A percentile compares a stretch with the other conserved stretches of the same genome.
phyloP scores from a whole-genome alignment of 2,113 vertebrate species.

The Oryzias melastigma region DNA sequence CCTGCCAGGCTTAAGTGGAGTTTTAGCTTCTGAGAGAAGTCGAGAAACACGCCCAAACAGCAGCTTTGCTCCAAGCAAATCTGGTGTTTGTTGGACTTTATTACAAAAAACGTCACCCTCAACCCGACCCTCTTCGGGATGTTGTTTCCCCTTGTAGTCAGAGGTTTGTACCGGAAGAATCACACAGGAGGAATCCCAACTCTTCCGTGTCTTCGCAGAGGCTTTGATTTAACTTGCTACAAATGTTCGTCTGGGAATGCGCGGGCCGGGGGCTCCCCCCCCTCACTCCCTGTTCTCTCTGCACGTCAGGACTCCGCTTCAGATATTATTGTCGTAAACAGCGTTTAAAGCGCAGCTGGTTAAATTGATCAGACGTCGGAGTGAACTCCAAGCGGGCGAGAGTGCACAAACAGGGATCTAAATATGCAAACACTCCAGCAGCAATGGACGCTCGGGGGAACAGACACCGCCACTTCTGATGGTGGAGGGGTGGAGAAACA shows the following conservation, averaged over 20 bases:
- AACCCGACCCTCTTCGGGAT: slow-evolving; percentile 59
- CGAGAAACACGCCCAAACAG: slow-evolving; percentile 56
- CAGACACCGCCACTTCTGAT: slow-evolving; percentile 87
- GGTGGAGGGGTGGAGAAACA: slow-evolving; percentile 80
- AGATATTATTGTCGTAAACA: slow-evolving; percentile 94
- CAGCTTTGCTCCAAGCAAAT: slow-evolving; percentile 57
- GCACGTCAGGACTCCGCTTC: slow-evolving; percentile 55
- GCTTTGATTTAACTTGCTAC: slow-evolving; percentile 73
- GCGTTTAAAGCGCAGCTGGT: slow-evolving; percentile 92
- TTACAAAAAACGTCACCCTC: slow-evolving; percentile 67
- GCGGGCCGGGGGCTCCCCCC: slow-evolving; percentile 59
- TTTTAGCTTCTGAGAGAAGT: slow-evolving; percentile 69
- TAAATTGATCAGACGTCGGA: slow-evolving; percentile 91
- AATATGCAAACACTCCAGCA: slow-evolving; percentile 92
- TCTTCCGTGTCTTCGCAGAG: slow-evolving; percentile 67
- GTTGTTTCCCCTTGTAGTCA: slow-evolving; percentile 61
- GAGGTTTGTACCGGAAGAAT: slow-evolving; percentile 71
- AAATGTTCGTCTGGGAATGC: slow-evolving; percentile 77
- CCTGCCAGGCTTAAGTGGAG: slow-evolving; percentile 68
- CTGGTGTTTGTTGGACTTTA: slow-evolving; percentile 39
- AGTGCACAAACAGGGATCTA: slow-evolving; percentile 93
- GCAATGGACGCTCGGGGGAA: slow-evolving; percentile 82
- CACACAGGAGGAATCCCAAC: slow-evolving; percentile 67
- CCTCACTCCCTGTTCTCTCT: background rate
- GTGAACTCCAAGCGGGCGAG: slow-evolving; percentile 88